phyloP scores from a whole-genome alignment of 2,113 vertebrate genomes.

The Nyctereutes procyonoides region DNA sequence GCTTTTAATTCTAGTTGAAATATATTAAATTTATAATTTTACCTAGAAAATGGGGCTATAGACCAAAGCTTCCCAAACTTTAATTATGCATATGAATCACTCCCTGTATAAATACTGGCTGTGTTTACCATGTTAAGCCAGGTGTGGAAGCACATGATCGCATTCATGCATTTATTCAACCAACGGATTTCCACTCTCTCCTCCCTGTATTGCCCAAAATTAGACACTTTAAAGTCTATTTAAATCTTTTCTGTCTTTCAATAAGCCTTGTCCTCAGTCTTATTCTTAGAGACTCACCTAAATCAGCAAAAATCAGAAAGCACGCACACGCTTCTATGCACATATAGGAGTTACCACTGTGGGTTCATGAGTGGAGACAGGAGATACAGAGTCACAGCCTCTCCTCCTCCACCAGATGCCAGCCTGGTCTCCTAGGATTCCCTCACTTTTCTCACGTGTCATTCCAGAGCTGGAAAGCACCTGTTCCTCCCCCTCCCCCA shows the following conservation, averaged over 20 bases:
- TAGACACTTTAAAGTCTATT: background rate
- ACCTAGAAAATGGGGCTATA: background rate
- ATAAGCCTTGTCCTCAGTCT: background rate
- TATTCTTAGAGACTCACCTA: background rate
- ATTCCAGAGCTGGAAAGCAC: background rate
- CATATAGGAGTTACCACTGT: background rate
- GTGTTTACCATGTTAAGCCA: background rate
- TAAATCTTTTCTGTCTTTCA: background rate
- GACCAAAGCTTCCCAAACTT: background rate
- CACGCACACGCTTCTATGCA: background rate
- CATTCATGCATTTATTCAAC: background rate
- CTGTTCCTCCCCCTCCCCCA: background rate
- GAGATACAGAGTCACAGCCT: background rate
- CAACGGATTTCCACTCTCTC: background rate
- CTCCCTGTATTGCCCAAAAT: background rate
- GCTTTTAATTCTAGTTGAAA: constrained; percentile 36
- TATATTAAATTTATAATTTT: background rate
- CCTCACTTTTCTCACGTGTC: background rate
- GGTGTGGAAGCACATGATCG: background rate
- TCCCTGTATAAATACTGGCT: background rate
- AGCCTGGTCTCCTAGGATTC: background rate
- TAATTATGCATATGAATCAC: background rate
- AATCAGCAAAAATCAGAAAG: background rate
- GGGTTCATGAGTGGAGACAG: background rate
- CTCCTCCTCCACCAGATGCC: background rate